Evolutionary conservation across 2,797 vertebrate species (phyloP).

Genomic region (Arctocebus calabarensis): DNA sequence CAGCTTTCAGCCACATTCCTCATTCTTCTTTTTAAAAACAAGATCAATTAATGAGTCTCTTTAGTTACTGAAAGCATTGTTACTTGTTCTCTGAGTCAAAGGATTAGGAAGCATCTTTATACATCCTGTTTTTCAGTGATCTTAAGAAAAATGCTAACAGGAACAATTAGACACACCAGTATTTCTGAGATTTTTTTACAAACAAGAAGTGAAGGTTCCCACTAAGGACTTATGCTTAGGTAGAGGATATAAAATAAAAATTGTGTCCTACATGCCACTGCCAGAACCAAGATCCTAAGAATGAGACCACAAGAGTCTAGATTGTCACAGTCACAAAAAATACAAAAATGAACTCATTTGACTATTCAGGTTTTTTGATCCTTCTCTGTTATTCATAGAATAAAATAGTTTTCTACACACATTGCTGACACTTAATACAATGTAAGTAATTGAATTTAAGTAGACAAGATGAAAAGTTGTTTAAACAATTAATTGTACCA

Average conservation of each 20-base stretch:
- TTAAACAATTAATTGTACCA: constrained; percentile 40
- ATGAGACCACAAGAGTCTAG: background rate
- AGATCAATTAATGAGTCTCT: background rate
- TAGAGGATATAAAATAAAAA: background rate
- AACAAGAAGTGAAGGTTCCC: background rate
- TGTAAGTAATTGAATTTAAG: constrained; percentile 51
- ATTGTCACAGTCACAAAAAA: background rate
- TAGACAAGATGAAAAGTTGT: constrained; percentile 37
- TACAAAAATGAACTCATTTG: background rate
- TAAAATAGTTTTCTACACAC: background rate
- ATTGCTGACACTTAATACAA: constrained; percentile 31
- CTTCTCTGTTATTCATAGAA: background rate
- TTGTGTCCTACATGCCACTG: background rate
- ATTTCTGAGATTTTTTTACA: constrained; percentile 36
- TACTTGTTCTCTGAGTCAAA: background rate
- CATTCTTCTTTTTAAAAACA: constrained; percentile 23
- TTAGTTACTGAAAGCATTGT: background rate
- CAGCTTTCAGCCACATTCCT: background rate
- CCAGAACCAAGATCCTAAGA: background rate
- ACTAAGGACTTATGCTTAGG: background rate
- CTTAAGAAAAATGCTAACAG: background rate
- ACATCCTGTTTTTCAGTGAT: background rate
- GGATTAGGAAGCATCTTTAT: background rate
- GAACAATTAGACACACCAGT: background rate
- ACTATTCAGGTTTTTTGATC: background rate